Evolutionary conservation across 2,888 invertebrate species (phyloP), one percentile per base, ranked within the genome.

Genomic region (Oxystoma pomonae): DNA sequence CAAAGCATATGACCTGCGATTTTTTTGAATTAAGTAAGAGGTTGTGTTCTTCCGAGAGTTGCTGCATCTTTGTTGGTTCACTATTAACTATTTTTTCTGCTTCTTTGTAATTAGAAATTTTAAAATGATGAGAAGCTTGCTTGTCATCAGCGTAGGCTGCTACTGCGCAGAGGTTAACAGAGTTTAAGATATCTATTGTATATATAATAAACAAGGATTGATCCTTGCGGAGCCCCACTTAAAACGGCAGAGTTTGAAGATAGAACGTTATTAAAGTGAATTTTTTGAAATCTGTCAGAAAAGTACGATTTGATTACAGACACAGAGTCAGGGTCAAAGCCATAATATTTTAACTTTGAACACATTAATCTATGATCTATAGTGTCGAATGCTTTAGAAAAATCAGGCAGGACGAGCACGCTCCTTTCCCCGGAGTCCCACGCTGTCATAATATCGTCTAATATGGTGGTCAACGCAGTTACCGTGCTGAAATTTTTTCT

Each of bases 121-220:
- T 22, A 49, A 58, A 58, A 3, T 50, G 2, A 16, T 58, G 49
- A 49, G 21, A 58, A 2, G 17, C 3, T 19, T 58, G 58, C 49
- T 22, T 58, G 16, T 58, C 58, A 49, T 58, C 58, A 2, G 58
- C 58, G 49, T 58, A 58, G n/a, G 58, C 58, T 19, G 17, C 35
- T 21, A 49, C 58, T 35, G 21, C 49, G 16, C 58, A 53, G 18
- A 17, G 3, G 21, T 16, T 21, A 7, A 51, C 18, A 17, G 58
- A 53, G 3, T n/a, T 2, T 7, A 58, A 17, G 3, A 58, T n/a
- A 3, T 58, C 58, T 7, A 50, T 12, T 5, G 58, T 58, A 16
- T 58, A 58, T 3, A 58, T 16, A 9, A 58, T 58, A 49, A 58
- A 58, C 57, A 5, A 58, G 49, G 5, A 58, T 58, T n/a, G 58